Evolutionary conservation across 2,797 vertebrate species (phyloP).

Genomic region (Dendrocincla tyrannina): DNA sequence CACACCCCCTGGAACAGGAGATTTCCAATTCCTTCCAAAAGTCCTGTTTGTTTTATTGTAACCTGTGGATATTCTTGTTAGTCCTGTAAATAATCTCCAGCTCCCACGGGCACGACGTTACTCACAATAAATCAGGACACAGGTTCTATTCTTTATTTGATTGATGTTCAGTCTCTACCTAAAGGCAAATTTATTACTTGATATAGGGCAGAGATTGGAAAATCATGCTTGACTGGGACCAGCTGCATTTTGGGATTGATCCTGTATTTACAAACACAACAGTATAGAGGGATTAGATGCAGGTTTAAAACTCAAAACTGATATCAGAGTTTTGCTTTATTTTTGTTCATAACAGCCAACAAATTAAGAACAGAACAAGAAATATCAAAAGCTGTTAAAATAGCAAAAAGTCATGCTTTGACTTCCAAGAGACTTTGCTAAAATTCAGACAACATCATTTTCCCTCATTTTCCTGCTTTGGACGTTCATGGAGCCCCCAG

Average conservation of each 20-base stretch:
- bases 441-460: not conserved
- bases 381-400: not conserved
- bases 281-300: not conserved
- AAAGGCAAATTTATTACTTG: not conserved
- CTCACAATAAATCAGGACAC: conserved; percentile 1
- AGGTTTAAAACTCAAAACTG: not conserved
- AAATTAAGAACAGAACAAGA: not conserved
- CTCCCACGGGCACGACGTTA: not conserved
- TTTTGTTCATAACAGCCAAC: not conserved
- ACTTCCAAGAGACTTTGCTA: not conserved
- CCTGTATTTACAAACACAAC: not conserved
- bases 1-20: rapidly evolving
- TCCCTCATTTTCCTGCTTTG: not conserved
- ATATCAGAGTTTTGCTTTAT: not conserved
- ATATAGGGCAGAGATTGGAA: not conserved
- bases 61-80: not conserved
- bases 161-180: not conserved
- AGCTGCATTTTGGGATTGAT: not conserved
- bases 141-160: conserved; percentile 17
- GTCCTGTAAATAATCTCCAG: not conserved
- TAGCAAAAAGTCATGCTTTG: not conserved
- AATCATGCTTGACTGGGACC: not conserved
- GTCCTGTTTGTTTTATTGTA: not conserved
- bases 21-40: not conserved
- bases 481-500: not conserved